Evolutionary conservation across 2,113 vertebrate species (phyloP).

Genomic region (Paramisgurnus dabryanus): DNA sequence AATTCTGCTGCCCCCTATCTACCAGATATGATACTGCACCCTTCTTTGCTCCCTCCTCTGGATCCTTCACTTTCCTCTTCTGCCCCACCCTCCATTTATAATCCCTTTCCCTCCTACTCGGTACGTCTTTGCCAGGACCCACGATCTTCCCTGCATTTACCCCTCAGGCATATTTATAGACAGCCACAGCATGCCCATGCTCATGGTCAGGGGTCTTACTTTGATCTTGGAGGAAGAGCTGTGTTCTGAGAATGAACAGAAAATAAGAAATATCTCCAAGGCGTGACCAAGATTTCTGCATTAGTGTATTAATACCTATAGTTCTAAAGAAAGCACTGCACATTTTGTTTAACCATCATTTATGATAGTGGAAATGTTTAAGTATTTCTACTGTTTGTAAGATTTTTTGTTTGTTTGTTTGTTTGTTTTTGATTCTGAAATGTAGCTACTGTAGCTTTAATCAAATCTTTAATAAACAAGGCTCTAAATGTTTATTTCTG

Average conservation of each 20-base stretch:
- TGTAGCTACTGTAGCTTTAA: background rate
- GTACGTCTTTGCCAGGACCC: slow-evolving; percentile 73
- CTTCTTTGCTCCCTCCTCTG: slow-evolving; percentile 66
- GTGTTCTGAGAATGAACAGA: slow-evolving; percentile 57
- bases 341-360: background rate
- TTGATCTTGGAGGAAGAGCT: slow-evolving; percentile 68
- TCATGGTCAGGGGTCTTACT: slow-evolving; percentile 68
- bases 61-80: slow-evolving; percentile 58
- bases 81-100: slow-evolving; percentile 64
- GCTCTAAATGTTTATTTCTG: background rate
- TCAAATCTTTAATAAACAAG: background rate
- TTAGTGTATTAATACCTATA: background rate
- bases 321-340: background rate
- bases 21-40: slow-evolving; percentile 71
- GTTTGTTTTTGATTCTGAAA: background rate
- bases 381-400: background rate
- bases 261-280: background rate
- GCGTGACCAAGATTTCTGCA: background rate
- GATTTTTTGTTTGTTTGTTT: background rate
- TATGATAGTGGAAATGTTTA: background rate
- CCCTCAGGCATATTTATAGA: slow-evolving; percentile 74
- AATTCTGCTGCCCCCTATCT: slow-evolving; percentile 64
- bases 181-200: slow-evolving; percentile 68
- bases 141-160: slow-evolving; percentile 70
- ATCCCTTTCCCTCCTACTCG: slow-evolving; percentile 72